Evolutionary conservation across 2,113 vertebrate genomes (phyloP).

Genomic region (Oceanodroma tethys): DNA sequence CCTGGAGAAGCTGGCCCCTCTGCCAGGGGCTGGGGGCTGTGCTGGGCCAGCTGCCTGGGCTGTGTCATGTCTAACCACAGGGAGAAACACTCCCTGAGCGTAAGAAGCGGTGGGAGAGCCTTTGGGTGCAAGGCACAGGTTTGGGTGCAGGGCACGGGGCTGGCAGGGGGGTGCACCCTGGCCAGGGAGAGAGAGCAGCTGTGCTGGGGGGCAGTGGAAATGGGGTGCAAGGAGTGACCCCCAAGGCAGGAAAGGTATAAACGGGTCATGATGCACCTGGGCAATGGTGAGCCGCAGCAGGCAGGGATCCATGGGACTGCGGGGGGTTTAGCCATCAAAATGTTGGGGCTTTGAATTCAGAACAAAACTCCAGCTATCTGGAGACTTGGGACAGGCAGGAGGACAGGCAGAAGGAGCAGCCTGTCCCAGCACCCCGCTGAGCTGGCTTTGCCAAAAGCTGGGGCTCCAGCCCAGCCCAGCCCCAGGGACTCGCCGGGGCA

Average conservation of each 20-base stretch:
- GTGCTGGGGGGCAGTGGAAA: not conserved
- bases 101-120: not conserved
- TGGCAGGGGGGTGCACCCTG: not conserved
- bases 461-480: not conserved
- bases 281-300: not conserved
- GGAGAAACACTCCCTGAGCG: not conserved
- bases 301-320: not conserved
- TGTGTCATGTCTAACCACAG: not conserved
- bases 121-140: not conserved
- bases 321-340: not conserved
- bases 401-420: not conserved
- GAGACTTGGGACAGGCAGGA: not conserved
- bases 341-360: not conserved
- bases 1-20: not conserved
- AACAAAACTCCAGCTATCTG: not conserved
- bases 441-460: not conserved
- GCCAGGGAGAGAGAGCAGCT: not conserved
- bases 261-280: not conserved
- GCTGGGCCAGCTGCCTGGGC: not conserved
- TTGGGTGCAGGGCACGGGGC: rapidly evolving
- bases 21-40: not conserved
- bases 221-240: not conserved
- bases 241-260: not conserved
- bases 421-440: not conserved
- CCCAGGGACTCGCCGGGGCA: not conserved